Evolutionary conservation across 2,113 vertebrate species (phyloP).

Genomic region (Murina feae): DNA sequence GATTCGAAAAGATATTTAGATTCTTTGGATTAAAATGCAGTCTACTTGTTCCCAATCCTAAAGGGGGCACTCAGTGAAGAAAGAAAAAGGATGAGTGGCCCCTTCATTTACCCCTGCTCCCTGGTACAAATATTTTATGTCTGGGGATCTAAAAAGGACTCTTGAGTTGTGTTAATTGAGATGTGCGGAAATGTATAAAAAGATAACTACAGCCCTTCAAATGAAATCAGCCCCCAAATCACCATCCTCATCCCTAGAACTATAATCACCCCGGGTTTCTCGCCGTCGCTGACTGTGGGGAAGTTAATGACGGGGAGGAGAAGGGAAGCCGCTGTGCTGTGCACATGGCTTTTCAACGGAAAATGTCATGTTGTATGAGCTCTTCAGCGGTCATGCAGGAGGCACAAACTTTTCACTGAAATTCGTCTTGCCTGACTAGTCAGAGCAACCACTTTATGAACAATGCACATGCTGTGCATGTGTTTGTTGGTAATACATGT

Average conservation of each 20-base stretch:
- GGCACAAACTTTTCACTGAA: not conserved
- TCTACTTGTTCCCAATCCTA: not conserved
- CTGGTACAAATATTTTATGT: conserved; percentile 12
- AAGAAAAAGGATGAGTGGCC: not conserved
- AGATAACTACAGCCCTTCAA: conserved; percentile 21
- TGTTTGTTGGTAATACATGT: not conserved
- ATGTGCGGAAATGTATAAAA: conserved; percentile 19
- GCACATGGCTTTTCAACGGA: not conserved
- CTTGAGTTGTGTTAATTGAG: conserved; percentile 9
- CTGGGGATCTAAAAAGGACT: not conserved
- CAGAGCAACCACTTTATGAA: not conserved
- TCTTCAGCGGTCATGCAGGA: not conserved
- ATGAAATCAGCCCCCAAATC: conserved; percentile 13
- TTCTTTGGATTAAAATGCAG: not conserved
- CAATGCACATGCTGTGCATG: not conserved
- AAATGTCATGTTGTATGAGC: not conserved
- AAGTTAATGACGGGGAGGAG: not conserved
- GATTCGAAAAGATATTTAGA: not conserved
- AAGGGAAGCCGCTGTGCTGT: not conserved
- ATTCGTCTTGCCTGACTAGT: not conserved
- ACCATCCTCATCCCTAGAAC: conserved; percentile 8
- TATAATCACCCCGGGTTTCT: not conserved
- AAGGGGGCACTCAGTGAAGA: not conserved
- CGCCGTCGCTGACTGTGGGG: not conserved
- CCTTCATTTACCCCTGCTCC: not conserved